Evolutionary conservation across 2,888 invertebrate species (phyloP), one percentile per base, ranked within the genome.

Genomic region (Lordiphosa andalusiaca): DNA sequence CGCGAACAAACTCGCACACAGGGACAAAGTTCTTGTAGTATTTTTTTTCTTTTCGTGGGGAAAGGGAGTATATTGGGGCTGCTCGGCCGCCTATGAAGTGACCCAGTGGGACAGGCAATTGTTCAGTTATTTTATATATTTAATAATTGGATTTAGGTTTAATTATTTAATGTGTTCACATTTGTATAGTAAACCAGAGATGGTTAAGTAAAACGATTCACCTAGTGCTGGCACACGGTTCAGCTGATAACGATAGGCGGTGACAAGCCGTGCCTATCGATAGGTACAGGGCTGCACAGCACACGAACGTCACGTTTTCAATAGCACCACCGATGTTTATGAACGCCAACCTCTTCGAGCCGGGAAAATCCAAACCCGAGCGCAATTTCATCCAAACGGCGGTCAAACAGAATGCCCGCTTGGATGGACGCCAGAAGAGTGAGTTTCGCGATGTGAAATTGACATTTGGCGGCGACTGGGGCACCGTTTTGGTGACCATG

Each of bases 391-490:
- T 81, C 0, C 80, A 84, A 37, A 13, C 38, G 4, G 67, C 80
- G 10, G 59, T 54, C 0, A 80, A 84, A 39, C 83, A 78, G 23
- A 73, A 65, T 44, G 48, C 55, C 0, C 92, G 96, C 55, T 90
- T 96, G 70, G 96, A 96, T 91, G 95, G 95, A 3, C 91, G 96
- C 80, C 91, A 91, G 72, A 92, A 93, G 65, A 91, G 93, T 75
- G 95, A 96, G 87, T 93, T 93, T 67, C 91, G 96, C 69, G 90
- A 92, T 25, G 88, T 95, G 12, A 90, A 92, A 73, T 93, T 96
- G 61, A 90, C 92, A 70, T 96, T 95, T 89, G 96, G 96, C 13
- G 92, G 93, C n/a, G 95, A 95, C 69, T 96, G 94, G 92, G 96
- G 96, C 38, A 93, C 93, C 72, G 96, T 95, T 78, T 91, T 93